A percentile compares a stretch with the other conserved stretches of the same genome.
phyloP scores from a whole-genome alignment of 2,113 vertebrate species.

The Dasyornis broadbenti region DNA sequence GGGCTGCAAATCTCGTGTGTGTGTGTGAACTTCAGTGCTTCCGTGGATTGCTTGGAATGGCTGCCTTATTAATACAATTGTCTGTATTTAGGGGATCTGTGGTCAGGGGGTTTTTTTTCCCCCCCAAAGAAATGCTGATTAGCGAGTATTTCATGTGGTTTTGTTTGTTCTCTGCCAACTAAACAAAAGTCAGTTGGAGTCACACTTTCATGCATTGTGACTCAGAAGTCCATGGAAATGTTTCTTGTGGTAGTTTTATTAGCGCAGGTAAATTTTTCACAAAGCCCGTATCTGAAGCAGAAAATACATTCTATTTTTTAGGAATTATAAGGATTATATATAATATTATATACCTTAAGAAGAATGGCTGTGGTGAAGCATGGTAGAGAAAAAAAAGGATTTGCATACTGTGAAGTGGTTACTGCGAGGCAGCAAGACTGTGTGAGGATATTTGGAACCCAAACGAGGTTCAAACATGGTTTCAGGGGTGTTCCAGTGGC shows the following conservation, averaged over 20 bases:
- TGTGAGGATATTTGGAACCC: not conserved
- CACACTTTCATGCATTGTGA: not conserved
- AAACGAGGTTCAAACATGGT: not conserved
- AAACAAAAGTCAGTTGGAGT: not conserved
- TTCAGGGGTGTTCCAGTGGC: not conserved
- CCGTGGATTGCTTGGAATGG: not conserved
- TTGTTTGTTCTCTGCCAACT: not conserved
- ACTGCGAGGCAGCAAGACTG: rapidly evolving
- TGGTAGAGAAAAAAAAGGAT: not conserved
- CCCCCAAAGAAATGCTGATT: not conserved
- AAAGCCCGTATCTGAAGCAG: not conserved
- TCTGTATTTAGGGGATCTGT: not conserved
- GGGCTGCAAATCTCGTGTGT: not conserved
- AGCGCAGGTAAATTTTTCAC: not conserved
- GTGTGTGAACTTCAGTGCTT: not conserved
- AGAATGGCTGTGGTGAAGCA: not conserved
- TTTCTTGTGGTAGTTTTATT: not conserved
- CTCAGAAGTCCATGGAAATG: not conserved
- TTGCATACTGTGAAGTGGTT: not conserved
- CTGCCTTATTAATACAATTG: not conserved
- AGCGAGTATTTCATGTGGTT: not conserved
- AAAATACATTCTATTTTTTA: not conserved
- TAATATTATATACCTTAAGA: not conserved
- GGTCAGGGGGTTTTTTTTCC: not conserved
- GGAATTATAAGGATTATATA: too few species aligned